Evolutionary conservation across 2,113 vertebrate genomes (phyloP).

Genomic region (Scortum barcoo): DNA sequence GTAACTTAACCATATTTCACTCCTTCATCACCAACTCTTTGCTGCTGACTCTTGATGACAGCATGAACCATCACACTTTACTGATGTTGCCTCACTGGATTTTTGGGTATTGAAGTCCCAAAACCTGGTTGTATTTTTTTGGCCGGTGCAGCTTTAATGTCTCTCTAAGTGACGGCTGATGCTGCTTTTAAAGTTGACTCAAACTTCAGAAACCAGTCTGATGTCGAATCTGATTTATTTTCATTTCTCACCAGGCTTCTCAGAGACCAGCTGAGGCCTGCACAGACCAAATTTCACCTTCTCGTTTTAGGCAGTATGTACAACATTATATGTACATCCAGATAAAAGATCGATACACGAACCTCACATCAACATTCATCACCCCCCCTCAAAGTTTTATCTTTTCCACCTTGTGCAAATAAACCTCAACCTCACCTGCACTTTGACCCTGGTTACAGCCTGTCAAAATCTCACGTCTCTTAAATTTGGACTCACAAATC

Average conservation of each 20-base stretch:
- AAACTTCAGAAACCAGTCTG: constrained; percentile 56
- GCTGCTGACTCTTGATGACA: background rate
- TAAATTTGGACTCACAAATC: background rate
- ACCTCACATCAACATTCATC: constrained; percentile 30
- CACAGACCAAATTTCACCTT: constrained; percentile 2
- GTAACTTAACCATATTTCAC: background rate
- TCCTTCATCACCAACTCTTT: background rate
- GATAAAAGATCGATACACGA: constrained; percentile 30
- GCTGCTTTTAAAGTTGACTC: background rate
- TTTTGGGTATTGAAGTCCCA: background rate
- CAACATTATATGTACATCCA: constrained; percentile 36
- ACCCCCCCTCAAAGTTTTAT: background rate
- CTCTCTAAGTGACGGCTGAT: background rate
- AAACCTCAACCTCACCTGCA: constrained; percentile 19
- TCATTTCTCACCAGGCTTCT: constrained; percentile 47
- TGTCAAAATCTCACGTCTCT: background rate
- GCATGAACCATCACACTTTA: no score
- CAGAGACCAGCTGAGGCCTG: constrained; percentile 77
- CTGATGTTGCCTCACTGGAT: background rate
- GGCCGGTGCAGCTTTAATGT: background rate
- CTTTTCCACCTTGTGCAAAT: constrained; percentile 15
- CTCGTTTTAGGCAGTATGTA: constrained; percentile 15
- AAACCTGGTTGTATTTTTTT: background rate
- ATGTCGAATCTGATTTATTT: background rate
- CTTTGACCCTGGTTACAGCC: background rate